A percentile compares a stretch with the other conserved stretches of the same genome.
Conservation (phyloP, 2,113 vertebrate species). For the Eublepharis macularius region DNA sequence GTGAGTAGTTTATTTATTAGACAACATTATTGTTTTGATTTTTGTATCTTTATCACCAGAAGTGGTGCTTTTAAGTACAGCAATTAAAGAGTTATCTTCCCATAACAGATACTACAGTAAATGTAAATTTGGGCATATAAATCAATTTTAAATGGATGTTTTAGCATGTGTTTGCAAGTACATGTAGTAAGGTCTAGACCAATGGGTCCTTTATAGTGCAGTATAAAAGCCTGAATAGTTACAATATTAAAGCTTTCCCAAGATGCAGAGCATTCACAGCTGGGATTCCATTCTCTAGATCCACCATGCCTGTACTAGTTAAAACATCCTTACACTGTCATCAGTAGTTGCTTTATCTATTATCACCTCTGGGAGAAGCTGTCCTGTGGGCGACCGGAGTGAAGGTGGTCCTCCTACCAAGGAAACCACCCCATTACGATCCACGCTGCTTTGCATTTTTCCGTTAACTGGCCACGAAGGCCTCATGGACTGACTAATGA, state of each 20-base stretch:
- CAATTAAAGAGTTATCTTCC: neutral
- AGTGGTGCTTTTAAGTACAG: neutral
- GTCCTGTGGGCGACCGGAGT: conserved; percentile 81
- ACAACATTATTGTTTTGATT: neutral
- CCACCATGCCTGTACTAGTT: conserved; percentile 60
- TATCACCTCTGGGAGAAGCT: conserved; percentile 88
- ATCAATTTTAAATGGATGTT: conserved; percentile 2
- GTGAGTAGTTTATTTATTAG: neutral
- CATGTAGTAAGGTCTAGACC: neutral
- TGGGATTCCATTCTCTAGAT: conserved; percentile 46
- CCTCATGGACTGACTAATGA: conserved; percentile 83
- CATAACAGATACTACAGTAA: neutral
- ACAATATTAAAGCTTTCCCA: conserved; percentile 17
- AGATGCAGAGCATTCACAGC: conserved; percentile 37
- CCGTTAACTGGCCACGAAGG: conserved; percentile 71
- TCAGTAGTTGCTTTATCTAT: conserved; percentile 85
- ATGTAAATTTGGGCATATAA: neutral
- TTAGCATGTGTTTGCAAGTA: conserved; percentile 8
- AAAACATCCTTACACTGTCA: conserved; percentile 87
- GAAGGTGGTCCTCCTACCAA: conserved; percentile 79
- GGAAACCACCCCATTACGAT: conserved; percentile 93
- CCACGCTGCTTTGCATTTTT: conserved; percentile 89
- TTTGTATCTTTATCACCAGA: neutral
- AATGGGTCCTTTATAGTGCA: neutral
- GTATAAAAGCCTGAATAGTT: conserved; percentile 19